A percentile compares a stretch with the other conserved stretches of the same genome.
phyloP scores from a whole-genome alignment of 1,140 invertebrate genomes.

The Aphis gossypii region DNA sequence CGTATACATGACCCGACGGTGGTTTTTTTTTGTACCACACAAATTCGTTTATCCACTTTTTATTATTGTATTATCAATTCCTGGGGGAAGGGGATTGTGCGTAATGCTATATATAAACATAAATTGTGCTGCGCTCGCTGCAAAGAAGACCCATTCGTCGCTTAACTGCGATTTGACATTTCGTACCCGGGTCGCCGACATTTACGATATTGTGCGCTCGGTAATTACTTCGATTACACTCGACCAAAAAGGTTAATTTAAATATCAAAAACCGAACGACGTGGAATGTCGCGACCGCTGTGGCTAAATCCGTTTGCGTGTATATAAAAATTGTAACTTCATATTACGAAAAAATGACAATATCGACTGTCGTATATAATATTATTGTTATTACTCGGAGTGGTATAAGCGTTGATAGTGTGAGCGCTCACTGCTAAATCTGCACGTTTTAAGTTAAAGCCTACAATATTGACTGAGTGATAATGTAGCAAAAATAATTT shows the following conservation, averaged over 20 bases:
- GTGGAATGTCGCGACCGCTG: not conserved
- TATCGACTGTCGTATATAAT: not conserved
- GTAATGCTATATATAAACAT: not conserved
- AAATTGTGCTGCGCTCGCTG: not conserved
- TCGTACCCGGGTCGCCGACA: conserved; percentile 28
- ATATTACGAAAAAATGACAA: not conserved
- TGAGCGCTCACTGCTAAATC: not conserved
- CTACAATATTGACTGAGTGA: not conserved
- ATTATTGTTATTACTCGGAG: not conserved
- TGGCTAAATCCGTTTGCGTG: not conserved
- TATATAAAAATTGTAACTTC: not conserved
- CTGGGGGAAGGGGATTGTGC: not conserved
- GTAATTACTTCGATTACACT: conserved; percentile 51
- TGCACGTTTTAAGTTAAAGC: not conserved
- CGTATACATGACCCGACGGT: not conserved
- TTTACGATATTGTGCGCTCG: not conserved
- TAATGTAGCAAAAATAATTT: not conserved
- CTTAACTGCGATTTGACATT: conserved; percentile 32
- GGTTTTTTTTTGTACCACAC: not conserved
- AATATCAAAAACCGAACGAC: conserved; percentile 8
- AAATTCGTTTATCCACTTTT: not conserved
- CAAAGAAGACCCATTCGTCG: not conserved
- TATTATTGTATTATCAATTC: not conserved
- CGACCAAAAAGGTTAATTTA: conserved; percentile 52
- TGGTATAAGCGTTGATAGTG: not conserved